Evolutionary conservation across 1,140 invertebrate genomes (phyloP).

Genomic region (Spodoptera litura): DNA sequence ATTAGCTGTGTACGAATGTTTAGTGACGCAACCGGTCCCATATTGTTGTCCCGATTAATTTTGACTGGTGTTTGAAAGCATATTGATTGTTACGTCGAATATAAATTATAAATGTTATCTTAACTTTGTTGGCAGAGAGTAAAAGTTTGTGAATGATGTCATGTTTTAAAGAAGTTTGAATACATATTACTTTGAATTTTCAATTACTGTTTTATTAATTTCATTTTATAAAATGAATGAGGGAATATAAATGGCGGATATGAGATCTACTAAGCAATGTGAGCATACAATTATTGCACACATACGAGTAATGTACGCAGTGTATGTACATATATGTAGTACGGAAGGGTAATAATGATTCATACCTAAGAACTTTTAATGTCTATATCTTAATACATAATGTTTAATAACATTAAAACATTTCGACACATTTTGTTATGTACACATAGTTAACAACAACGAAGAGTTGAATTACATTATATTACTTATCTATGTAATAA

Average conservation of each 20-base stretch:
- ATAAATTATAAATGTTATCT: slow-evolving; percentile 47
- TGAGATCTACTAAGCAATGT: slow-evolving; percentile 37
- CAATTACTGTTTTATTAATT: slow-evolving; percentile 41
- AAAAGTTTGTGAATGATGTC: slow-evolving; percentile 26
- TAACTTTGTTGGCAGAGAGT: slow-evolving; percentile 26
- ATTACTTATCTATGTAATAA: slow-evolving; percentile 39
- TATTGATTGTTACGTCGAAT: slow-evolving; percentile 47
- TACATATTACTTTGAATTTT: slow-evolving; percentile 47
- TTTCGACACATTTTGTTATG: slow-evolving; percentile 50
- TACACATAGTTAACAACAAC: slow-evolving; percentile 57
- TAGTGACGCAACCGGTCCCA: not conserved
- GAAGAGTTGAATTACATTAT: slow-evolving; percentile 45
- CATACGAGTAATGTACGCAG: slow-evolving; percentile 43
- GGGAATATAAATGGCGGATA: slow-evolving; percentile 14
- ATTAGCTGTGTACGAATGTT: slow-evolving; percentile 15
- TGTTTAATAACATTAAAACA: slow-evolving; percentile 30
- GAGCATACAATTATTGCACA: slow-evolving; percentile 45
- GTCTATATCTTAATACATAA: slow-evolving; percentile 14
- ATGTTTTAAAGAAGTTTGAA: slow-evolving; percentile 52
- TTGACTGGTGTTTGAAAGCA: slow-evolving; percentile 21
- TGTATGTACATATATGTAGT: not conserved
- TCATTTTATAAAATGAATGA: slow-evolving; percentile 26
- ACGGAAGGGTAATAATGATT: slow-evolving; percentile 14
- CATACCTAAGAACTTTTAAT: slow-evolving; percentile 21
- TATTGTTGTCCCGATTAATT: slow-evolving; percentile 4